Evolutionary conservation across 2,888 invertebrate genomes (phyloP), one percentile per base, ranked within the genome.

Genomic region (Cerceris rybyensis): DNA sequence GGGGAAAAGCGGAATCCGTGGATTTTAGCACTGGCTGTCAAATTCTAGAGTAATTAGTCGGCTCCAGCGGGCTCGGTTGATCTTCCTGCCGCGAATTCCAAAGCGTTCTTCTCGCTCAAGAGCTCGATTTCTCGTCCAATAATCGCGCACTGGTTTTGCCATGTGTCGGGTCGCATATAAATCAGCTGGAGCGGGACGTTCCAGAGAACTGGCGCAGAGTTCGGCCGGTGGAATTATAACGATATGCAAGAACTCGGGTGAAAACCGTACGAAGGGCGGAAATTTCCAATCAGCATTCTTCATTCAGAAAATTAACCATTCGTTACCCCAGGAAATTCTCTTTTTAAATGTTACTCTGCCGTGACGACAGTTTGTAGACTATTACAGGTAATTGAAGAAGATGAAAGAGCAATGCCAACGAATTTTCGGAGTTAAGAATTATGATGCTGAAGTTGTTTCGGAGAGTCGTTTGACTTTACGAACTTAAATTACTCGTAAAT

Each of bases 11-110:
- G 50, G 49, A 43, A 50, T 42, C 43, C 60, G 54, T 46, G 59
- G 64, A 70, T 71, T 74, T 75, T 59, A 43, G 49, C 58, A 6
- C 16, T n/a, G 17, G 28, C 59, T 42, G 54, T 65, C 41, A 54
- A 70, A 65, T 66, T 77, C 49, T 41, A 55, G 9, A 50, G 70
- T 61, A 66, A 82, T 78, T 81, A 82, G 61, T 63, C 60, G 50
- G 55, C 55, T 49, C 49, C 57, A 7, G 16, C 8, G 41, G 41
- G 46, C n/a, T 58, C 60, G 50, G 7, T n/a, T 16, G 49, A 63
- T 66, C 42, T 52, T 64, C 60, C 57, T 28, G 50, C 17, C 54
- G 17, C 54, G 42, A 70, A 81, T 77, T 76, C 52, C 65, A 7
- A 16, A 57, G 57, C 57, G 55, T 80, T 65, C 64, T 69, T 64